Percentiles rank a stretch among this genome's conserved stretches.
These are phyloP conservation scores for Enteromius radiatus DNA, from an alignment of 2,797 vertebrate genomes.

Conservation along the genomic window DNA sequence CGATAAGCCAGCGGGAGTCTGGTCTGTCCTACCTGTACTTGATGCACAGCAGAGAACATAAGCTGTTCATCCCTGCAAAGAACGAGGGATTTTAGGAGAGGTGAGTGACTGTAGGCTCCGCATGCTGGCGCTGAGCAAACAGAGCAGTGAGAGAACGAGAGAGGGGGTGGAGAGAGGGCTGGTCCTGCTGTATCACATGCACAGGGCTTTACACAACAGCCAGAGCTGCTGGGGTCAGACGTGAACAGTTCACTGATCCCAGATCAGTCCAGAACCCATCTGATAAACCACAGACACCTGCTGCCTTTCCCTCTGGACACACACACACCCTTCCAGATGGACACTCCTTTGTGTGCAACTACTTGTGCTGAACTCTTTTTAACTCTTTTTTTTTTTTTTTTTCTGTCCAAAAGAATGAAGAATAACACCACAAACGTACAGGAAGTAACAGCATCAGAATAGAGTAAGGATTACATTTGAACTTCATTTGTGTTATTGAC, in stretches of 20 bases:
- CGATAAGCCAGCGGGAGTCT: constrained; percentile 21
- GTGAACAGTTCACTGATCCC: constrained; percentile 46
- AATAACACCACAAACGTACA: not conserved
- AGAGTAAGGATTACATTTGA: not conserved
- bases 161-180: constrained; percentile 59
- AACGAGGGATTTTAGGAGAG: constrained; percentile 74
- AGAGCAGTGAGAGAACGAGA: constrained; percentile 30
- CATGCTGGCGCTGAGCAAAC: constrained; percentile 79
- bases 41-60: constrained; percentile 93
- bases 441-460: not conserved
- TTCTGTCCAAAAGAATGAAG: not conserved
- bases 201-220: constrained; percentile 60
- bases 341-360: constrained; percentile 34
- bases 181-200: constrained; percentile 75
- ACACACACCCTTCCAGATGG: constrained; percentile 36
- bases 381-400: not conserved
- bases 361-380: not conserved
- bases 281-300: constrained; percentile 73
- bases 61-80: constrained; percentile 86
- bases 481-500: not conserved
- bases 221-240: constrained; percentile 20
- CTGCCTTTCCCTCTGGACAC: constrained; percentile 44
- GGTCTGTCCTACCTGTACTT: constrained; percentile 89
- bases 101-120: constrained; percentile 68
- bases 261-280: constrained; percentile 48